These are phyloP conservation scores for Parapsyche elsis DNA, from an alignment of 1,140 invertebrate species.

Conservation along the genomic window DNA sequence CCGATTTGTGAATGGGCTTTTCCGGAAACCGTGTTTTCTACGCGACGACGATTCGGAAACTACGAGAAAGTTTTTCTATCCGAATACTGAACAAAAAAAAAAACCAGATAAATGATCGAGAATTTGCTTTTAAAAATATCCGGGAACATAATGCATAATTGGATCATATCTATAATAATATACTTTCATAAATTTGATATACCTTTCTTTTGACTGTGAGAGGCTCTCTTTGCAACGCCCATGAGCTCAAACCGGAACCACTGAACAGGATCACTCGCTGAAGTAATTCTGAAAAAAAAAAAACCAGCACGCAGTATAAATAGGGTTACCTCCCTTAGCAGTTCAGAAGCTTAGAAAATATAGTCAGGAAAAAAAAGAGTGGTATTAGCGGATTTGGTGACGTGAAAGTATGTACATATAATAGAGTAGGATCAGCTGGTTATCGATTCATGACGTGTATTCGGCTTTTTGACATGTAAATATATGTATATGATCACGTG, in stretches of 20 bases:
- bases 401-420: neutral
- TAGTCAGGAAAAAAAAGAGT: no score
- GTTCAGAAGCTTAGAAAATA: no score
- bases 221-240: conserved; percentile 92
- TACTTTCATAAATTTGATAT: conserved; percentile 35
- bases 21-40: neutral
- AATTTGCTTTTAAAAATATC: conserved; percentile 42
- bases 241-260: conserved; percentile 94
- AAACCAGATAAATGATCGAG: neutral
- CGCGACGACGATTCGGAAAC: neutral
- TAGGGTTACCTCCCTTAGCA: neutral
- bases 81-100: neutral
- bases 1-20: conserved; percentile 16
- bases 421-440: no score
- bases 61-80: conserved; percentile 8
- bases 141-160: conserved; percentile 42
- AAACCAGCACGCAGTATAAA: neutral
- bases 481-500: no score
- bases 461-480: no score
- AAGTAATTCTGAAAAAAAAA: conserved; percentile 78
- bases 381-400: no score
- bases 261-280: conserved; percentile 92
- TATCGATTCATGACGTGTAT: no score
- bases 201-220: conserved; percentile 80
- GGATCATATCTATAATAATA: neutral